A percentile compares a stretch with the other conserved stretches of the same genome.
Conservation (phyloP, 1,140 invertebrate genomes). For the Heliconius melpomene region DNA sequence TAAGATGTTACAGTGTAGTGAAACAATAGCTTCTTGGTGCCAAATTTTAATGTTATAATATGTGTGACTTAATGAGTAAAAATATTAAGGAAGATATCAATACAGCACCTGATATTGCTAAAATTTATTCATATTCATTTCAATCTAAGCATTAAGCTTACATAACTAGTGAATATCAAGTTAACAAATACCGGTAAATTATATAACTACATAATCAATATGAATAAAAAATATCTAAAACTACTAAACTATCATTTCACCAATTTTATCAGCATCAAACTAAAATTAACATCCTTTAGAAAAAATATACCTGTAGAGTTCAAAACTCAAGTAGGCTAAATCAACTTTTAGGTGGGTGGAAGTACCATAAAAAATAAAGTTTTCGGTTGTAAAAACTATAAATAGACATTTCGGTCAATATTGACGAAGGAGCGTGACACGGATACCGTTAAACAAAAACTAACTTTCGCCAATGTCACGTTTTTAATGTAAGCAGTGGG, state of each 20-base stretch:
- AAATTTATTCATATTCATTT: not conserved
- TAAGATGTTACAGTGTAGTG: not conserved
- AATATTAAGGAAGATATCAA: not conserved
- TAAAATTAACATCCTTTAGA: not conserved
- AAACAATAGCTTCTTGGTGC: not conserved
- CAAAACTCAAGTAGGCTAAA: not conserved
- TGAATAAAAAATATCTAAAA: not conserved
- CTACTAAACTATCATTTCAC: not conserved
- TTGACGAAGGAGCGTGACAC: slow-evolving; percentile 48
- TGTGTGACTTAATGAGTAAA: too few relatives aligned
- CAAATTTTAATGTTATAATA: not conserved
- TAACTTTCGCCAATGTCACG: slow-evolving; percentile 66
- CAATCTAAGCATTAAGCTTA: not conserved
- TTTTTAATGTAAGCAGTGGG: slow-evolving; percentile 55
- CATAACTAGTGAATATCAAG: not conserved
- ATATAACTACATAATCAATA: not conserved
- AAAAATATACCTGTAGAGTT: not conserved
- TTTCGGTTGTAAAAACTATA: not conserved
- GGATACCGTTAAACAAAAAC: slow-evolving; percentile 57
- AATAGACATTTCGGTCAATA: slow-evolving; percentile 25
- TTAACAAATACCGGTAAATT: not conserved
- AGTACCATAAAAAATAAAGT: not conserved
- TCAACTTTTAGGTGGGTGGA: slow-evolving; percentile 1
- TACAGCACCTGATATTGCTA: not conserved
- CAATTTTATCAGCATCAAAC: not conserved